Base-by-base conservation (phyloP, 2,888 invertebrate species). In the Linnaemya tessellans region DNA sequence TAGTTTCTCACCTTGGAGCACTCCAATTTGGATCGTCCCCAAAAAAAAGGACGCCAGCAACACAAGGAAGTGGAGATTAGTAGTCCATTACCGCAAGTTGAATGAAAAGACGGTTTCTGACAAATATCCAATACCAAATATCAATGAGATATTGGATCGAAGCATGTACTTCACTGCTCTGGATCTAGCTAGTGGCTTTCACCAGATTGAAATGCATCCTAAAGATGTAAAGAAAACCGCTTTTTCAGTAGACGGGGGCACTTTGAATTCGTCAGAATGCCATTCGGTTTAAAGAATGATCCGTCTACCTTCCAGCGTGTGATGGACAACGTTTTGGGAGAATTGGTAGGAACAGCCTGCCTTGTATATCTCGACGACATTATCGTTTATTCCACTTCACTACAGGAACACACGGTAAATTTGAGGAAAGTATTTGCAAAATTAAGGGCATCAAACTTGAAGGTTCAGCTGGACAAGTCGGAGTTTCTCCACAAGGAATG, bases 171-270 rank as follows among this genome's bases (percentile, higher is more conserved):
- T 80, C 41, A 43, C 83, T 1, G 73, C 73, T 2, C n/a, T 86
- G 4, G 73, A 77, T 11, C 18, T 82, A 0, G 68, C 78, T 4
- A 75, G 56, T 11, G 79, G 80, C 0, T 86, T 80, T 35, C 82
- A 86, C 20, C 67, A 82, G 22, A 82, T 83, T 0, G 60, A 56
- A 30, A 75, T 86, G 80, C 11, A 75, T 5, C 62, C 74, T 62
- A 7, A 25, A 58, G 11, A 83, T 30, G 49, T 80, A 8, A 8
- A 7, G 18, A 83, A 83, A 75, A 71, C 82, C 10, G 80, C 64
- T 11, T 82, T 85, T 51, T 41, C 73, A 0, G 70, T 80, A 18
- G 73, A 79, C 11, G 54, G 38, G 8, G 85, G 80, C 77, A 82
- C 20, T 83, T 56, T 43, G 80, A 86, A 46, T 83, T 54, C 43